These are phyloP conservation scores for Sinella curviseta DNA, from an alignment of 1,140 invertebrate species.

Conservation along the genomic window DNA sequence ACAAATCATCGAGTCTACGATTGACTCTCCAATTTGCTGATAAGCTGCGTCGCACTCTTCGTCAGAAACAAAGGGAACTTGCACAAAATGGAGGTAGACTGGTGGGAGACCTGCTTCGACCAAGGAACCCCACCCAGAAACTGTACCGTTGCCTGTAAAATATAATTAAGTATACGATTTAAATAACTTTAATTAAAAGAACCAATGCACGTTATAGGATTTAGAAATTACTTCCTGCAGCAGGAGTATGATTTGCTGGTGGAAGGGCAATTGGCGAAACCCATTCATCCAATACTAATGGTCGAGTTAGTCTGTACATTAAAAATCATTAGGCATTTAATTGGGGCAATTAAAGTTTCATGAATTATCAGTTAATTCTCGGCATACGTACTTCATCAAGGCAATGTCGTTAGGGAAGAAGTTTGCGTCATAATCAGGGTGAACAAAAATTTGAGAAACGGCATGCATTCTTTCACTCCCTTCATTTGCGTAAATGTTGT, in stretches of 20 bases:
- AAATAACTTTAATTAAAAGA: background rate
- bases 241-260: background rate
- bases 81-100: slow-evolving; percentile 18
- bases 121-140: slow-evolving; percentile 27
- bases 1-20: slow-evolving; percentile 52
- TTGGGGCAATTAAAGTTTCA: background rate
- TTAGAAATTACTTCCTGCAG: background rate
- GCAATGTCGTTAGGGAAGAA: slow-evolving; percentile 32
- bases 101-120: slow-evolving; percentile 25
- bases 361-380: background rate
- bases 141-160: background rate
- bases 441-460: slow-evolving; percentile 20
- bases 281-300: background rate
- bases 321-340: background rate
- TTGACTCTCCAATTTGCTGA: background rate
- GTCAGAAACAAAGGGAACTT: slow-evolving; percentile 32
- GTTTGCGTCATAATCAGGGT: slow-evolving; percentile 24
- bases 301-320: background rate
- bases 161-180: too few species aligned
- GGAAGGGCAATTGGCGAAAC: background rate
- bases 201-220: background rate
- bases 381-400: slow-evolving; percentile 19
- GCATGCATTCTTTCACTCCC: slow-evolving; percentile 19
- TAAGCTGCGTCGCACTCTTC: slow-evolving; percentile 13
- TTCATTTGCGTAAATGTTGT: slow-evolving; percentile 16